Conservation (phyloP, 2,113 vertebrate species). For the Terrapene triunguis region DNA sequence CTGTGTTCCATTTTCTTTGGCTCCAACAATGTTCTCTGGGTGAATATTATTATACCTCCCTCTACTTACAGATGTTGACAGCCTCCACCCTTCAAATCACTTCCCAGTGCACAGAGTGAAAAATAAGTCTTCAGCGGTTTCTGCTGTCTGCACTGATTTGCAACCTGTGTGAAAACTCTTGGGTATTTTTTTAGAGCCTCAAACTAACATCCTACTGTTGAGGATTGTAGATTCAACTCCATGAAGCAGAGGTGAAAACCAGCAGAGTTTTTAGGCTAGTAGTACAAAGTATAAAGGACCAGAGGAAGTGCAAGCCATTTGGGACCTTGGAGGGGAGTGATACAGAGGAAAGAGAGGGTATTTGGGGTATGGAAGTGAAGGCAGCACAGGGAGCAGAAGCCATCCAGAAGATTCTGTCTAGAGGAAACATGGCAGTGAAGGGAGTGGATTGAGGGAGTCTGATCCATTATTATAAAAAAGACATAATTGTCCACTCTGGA, state of each 20-base stretch:
- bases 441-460: not conserved
- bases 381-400: not conserved
- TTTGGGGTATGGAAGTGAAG: not conserved
- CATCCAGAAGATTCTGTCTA: not conserved
- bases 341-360: not conserved
- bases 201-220: not conserved
- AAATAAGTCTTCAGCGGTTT: not conserved
- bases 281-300: not conserved
- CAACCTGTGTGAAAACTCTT: not conserved
- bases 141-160: not conserved
- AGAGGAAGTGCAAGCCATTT: fast-evolving
- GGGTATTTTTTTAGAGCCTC: not conserved
- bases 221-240: not conserved
- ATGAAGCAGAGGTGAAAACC: not conserved
- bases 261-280: not conserved
- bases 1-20: no score
- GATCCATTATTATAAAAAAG: not conserved
- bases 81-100: not conserved
- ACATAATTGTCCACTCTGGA: fast-evolving
- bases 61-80: not conserved
- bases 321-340: not conserved
- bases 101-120: not conserved
- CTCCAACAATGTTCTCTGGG: not conserved
- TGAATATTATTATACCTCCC: not conserved
- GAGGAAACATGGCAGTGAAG: not conserved